Evolutionary conservation across 2,888 invertebrate genomes (phyloP).

Genomic region (Eudemis profundana): DNA sequence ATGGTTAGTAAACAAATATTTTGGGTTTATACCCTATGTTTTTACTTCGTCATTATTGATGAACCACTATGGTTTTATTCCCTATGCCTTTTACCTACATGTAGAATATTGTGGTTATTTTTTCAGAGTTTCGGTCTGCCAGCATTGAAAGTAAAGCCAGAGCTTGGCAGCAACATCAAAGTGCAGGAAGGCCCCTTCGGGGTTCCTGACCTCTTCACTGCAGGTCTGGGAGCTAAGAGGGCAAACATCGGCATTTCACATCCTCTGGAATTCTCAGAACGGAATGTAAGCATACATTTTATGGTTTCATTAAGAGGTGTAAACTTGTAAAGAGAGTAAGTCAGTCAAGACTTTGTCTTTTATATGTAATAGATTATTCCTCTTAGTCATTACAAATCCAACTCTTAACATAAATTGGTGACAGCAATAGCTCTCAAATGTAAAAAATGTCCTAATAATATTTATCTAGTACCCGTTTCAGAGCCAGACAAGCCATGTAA

Average conservation of each 20-base stretch:
- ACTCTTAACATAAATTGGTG: too few relatives aligned
- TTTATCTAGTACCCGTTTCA: too few relatives aligned
- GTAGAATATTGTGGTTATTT: neutral
- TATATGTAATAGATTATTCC: too few relatives aligned
- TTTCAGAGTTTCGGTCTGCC: slow-evolving; percentile 89
- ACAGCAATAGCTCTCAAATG: too few relatives aligned
- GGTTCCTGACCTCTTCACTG: slow-evolving; percentile 87
- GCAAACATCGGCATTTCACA: slow-evolving; percentile 84
- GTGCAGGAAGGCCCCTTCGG: slow-evolving; percentile 86
- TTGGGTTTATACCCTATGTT: neutral
- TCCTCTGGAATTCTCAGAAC: slow-evolving; percentile 88
- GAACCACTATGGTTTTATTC: neutral
- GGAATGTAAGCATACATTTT: slow-evolving; percentile 87
- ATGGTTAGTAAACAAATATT: slow-evolving; percentile 12
- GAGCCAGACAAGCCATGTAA: too few relatives aligned
- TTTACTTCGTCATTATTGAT: neutral
- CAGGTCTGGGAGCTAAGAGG: slow-evolving; percentile 83
- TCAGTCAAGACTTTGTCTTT: too few relatives aligned
- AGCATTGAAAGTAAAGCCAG: slow-evolving; percentile 85
- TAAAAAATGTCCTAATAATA: too few relatives aligned
- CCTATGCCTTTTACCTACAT: neutral
- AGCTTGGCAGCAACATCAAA: slow-evolving; percentile 70
- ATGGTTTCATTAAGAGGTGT: too few relatives aligned
- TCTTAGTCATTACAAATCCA: too few relatives aligned
- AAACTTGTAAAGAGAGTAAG: too few relatives aligned